A percentile compares a stretch with the other conserved stretches of the same genome.
phyloP scores from a whole-genome alignment of 1,140 invertebrate species.

The Trichonephila inaurata region DNA sequence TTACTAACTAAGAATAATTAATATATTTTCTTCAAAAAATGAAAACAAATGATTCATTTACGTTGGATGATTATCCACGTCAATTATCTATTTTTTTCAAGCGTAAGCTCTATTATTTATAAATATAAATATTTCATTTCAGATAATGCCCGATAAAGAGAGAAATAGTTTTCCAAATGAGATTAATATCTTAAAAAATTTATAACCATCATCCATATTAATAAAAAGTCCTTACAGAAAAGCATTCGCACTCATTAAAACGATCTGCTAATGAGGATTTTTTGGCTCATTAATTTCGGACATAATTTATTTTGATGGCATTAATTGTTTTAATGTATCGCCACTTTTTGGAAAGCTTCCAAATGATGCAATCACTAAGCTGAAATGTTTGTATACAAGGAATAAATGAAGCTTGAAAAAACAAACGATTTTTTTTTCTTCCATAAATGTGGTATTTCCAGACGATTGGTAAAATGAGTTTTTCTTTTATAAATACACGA shows the following conservation, averaged over 20 bases:
- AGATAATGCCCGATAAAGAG: background rate
- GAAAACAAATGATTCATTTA: no score
- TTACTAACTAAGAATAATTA: no score
- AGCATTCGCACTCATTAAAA: background rate
- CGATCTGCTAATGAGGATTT: slow-evolving; percentile 40
- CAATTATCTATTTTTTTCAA: no score
- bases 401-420: slow-evolving; percentile 18
- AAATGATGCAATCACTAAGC: background rate
- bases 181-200: slow-evolving; percentile 22
- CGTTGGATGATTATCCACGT: no score
- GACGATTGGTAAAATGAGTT: no score
- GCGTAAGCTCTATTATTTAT: background rate
- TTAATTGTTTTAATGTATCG: slow-evolving; percentile 23
- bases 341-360: background rate
- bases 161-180: background rate
- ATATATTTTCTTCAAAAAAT: no score
- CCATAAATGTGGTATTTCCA: background rate
- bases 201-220: background rate
- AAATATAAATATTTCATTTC: background rate
- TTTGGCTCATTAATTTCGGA: slow-evolving; percentile 26
- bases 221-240: slow-evolving; percentile 22
- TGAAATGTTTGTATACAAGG: slow-evolving; percentile 41
- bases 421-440: background rate
- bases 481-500: no score
- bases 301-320: slow-evolving; percentile 34